These are phyloP conservation scores for Polia nebulosa DNA, from an alignment of 2,888 invertebrate species.

Conservation along the genomic window DNA sequence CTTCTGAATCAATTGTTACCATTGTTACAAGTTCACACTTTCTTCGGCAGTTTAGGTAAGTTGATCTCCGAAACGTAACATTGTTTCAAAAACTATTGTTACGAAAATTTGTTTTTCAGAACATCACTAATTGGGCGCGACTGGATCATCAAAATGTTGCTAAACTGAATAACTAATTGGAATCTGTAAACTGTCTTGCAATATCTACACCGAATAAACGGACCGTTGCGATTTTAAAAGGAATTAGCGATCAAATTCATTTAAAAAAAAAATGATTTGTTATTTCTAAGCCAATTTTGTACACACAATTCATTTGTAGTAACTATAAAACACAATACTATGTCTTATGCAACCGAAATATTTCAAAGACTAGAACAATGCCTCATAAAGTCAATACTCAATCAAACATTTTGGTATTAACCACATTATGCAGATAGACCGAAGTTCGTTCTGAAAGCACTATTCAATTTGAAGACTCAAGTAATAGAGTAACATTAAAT, in stretches of 20 bases:
- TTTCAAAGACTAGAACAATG: slow-evolving; percentile 38
- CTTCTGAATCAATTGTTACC: slow-evolving; percentile 31
- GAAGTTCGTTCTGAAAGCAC: slow-evolving; percentile 24
- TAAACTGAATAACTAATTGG: slow-evolving; percentile 40
- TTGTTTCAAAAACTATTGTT: slow-evolving; percentile 38
- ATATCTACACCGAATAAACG: slow-evolving; percentile 10
- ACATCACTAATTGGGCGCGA: slow-evolving; percentile 44
- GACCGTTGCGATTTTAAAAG: background rate
- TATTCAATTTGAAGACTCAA: slow-evolving; percentile 11
- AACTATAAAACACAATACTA: slow-evolving; percentile 17
- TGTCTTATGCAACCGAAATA: slow-evolving; percentile 26
- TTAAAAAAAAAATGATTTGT: no score
- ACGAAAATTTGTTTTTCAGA: slow-evolving; percentile 34
- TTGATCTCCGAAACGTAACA: slow-evolving; percentile 28
- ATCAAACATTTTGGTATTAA: slow-evolving; percentile 41
- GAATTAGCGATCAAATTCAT: no score
- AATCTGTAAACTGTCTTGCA: slow-evolving; percentile 28
- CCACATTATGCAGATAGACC: slow-evolving; percentile 7
- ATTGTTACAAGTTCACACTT: slow-evolving; percentile 34
- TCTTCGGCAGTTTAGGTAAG: slow-evolving; percentile 14
- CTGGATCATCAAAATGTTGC: slow-evolving; percentile 42
- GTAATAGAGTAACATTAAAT: slow-evolving; percentile 8
- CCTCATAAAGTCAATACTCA: slow-evolving; percentile 36
- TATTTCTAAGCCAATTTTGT: background rate
- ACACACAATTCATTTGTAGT: background rate